A percentile compares a stretch with the other conserved stretches of the same genome.
These are phyloP conservation scores for Tarsius wallacei DNA, from an alignment of 2,797 vertebrate genomes.

Conservation along the genomic window DNA sequence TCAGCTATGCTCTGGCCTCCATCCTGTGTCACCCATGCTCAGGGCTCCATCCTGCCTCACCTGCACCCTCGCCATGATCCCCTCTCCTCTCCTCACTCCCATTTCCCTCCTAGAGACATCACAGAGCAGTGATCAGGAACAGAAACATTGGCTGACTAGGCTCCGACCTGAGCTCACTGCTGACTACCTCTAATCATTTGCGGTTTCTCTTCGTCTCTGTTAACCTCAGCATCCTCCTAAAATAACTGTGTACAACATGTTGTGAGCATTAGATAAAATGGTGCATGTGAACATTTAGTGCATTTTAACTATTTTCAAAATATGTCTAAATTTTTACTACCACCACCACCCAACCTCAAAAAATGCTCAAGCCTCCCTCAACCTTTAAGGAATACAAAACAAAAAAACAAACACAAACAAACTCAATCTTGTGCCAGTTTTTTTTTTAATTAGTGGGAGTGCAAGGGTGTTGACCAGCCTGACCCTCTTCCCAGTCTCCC, in stretches of 20 bases:
- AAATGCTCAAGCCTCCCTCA: neutral
- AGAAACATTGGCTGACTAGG: neutral
- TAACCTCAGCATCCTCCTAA: neutral
- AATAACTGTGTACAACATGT: neutral
- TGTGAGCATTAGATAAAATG: slow-evolving; percentile 22
- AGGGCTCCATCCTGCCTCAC: neutral
- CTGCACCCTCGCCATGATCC: neutral
- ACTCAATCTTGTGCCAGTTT: neutral
- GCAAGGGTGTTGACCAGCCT: too few species aligned
- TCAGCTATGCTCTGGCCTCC: neutral
- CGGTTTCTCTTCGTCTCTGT: neutral
- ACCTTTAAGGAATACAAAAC: neutral
- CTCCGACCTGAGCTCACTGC: neutral
- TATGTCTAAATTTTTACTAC: neutral
- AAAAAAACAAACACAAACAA: neutral
- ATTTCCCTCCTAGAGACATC: neutral
- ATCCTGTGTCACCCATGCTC: neutral
- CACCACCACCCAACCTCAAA: neutral
- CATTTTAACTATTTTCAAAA: slow-evolving; percentile 33
- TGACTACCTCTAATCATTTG: neutral
- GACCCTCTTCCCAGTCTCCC: too few species aligned
- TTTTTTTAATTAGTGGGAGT: too few species aligned
- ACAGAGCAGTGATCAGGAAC: neutral
- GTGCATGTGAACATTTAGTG: neutral
- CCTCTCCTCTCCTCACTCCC: neutral